A percentile compares a stretch with the other conserved stretches of the same genome.
Conservation (phyloP, 2,113 vertebrate species). For the Conger conger region DNA sequence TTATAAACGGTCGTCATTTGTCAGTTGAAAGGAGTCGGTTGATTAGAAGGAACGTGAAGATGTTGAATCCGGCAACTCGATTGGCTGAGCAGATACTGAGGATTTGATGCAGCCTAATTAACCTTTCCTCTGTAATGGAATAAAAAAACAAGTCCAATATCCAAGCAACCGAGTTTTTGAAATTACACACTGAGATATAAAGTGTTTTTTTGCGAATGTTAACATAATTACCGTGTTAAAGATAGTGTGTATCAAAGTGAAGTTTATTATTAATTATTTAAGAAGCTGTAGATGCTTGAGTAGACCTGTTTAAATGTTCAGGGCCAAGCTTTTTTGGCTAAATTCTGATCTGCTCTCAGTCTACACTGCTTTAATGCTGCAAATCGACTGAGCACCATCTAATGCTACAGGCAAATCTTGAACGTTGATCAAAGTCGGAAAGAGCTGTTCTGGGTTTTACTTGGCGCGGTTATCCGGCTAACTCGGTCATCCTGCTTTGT, state of each 20-base stretch:
- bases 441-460: too few relatives aligned
- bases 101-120: not conserved
- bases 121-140: not conserved
- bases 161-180: not conserved
- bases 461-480: too few relatives aligned
- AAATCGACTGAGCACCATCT: not conserved
- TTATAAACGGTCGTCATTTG: not conserved
- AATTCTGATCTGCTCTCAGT: conserved; percentile 6
- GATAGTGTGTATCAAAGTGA: not conserved
- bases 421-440: too few relatives aligned
- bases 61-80: not conserved
- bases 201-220: not conserved
- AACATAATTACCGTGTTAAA: not conserved
- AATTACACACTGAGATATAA: not conserved
- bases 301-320: conserved; percentile 3
- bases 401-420: not conserved
- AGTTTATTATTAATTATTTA: conserved; percentile 9
- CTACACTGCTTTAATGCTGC: conserved; percentile 6
- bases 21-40: not conserved
- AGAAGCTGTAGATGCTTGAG: not conserved
- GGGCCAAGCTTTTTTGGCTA: not conserved
- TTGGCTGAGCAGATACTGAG: not conserved
- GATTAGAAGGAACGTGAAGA: not conserved
- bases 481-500: too few relatives aligned
- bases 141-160: not conserved